Evolutionary conservation across 1,140 invertebrate species (phyloP), one percentile per base, ranked within the genome.

Genomic region (Saccostrea glomerata): DNA sequence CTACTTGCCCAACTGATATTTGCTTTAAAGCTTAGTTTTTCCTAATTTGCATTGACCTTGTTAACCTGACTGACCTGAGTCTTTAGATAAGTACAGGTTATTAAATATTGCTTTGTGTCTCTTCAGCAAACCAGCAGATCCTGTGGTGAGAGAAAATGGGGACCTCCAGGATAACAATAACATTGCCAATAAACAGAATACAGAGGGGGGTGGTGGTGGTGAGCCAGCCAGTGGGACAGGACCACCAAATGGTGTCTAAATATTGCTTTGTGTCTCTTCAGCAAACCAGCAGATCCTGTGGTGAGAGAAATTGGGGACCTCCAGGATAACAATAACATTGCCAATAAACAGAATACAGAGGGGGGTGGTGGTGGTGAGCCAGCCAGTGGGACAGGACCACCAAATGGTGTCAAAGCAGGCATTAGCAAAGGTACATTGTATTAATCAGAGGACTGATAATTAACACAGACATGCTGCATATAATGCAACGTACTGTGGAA

Each of bases 121-220:
- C 12, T 30, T 12, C 70, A 77, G 70, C 25, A 77, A 77, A 36
- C 70, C 70, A 77, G 70, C 70, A 30, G 70, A 77, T 11, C 15
- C 30, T 5, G 9, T 30, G 25, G 70, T 36, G 30, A 77, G 12
- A 30, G 70, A 25, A 36, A 77, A 77, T 77, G 70, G 70, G 25
- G 70, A 77, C 30, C 11, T 77, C 25, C 70, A 77, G 13, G 25
- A 30, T 9, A 77, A 77, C 70, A 77, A 77, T 77, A 77, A 77
- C 25, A 36, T 77, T 15, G 17, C 20, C 6, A 20, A 7, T 66
- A 77, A 77, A 77, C 70, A 15, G 13, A 30, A 30, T 77, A 12
- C 12, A 36, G 70, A 6, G 23, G 70, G 2, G 23, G 25, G 5
- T 25, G 25, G 25, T 11, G n/a, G 17, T 17, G 66, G n/a, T 23